Percentiles rank a stretch among this genome's conserved stretches.
phyloP scores from a whole-genome alignment of 1,140 invertebrate genomes.

The Brachystomella parvula region DNA sequence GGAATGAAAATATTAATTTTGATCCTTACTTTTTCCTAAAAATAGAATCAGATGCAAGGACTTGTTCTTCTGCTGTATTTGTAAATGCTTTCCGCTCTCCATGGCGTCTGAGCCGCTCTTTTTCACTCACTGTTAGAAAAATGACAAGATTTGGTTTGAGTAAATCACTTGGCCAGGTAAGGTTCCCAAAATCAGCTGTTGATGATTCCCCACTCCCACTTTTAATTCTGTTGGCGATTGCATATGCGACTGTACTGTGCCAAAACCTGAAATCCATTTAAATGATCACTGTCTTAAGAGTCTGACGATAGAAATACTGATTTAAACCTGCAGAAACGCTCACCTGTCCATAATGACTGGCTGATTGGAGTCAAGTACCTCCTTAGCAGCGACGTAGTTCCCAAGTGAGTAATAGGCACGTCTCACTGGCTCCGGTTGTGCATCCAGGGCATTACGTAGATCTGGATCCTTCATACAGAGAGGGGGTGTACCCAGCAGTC shows the following conservation, averaged over 20 bases:
- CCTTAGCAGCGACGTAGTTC: constrained; percentile 32
- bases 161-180: constrained; percentile 33
- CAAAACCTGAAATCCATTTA: constrained; percentile 27
- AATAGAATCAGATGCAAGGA: constrained; percentile 13
- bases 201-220: not conserved
- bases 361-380: constrained; percentile 7
- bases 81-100: constrained; percentile 20
- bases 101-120: constrained; percentile 31
- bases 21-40: constrained; percentile 17
- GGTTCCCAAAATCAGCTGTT: constrained; percentile 6
- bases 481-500: constrained; percentile 22
- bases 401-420: constrained; percentile 35
- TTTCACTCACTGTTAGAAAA: constrained; percentile 29
- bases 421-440: constrained; percentile 14
- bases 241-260: constrained; percentile 35
- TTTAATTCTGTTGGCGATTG: constrained; percentile 20
- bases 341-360: constrained; percentile 36
- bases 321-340: not conserved
- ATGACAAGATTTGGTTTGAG: constrained; percentile 33
- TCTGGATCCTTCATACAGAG: not conserved
- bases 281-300: not conserved
- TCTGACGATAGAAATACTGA: not conserved
- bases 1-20: not conserved
- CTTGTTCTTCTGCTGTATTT: constrained; percentile 35
- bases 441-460: constrained; percentile 28